These are phyloP conservation scores for Erebia palarica DNA, from an alignment of 2,888 invertebrate species.

Conservation along the genomic window DNA sequence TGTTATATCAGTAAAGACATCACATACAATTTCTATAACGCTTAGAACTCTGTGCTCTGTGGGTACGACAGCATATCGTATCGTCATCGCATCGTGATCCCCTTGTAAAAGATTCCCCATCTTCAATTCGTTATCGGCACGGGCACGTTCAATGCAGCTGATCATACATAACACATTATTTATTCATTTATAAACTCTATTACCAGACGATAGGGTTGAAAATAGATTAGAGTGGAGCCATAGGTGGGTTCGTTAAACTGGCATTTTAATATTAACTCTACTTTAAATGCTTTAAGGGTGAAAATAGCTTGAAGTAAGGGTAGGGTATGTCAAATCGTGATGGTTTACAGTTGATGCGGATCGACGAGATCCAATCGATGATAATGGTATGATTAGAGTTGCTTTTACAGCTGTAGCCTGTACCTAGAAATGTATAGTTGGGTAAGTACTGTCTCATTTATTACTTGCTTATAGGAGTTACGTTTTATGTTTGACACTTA, in stretches of 20 bases:
- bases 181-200: slow-evolving; percentile 15
- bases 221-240: neutral
- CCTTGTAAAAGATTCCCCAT: slow-evolving; percentile 15
- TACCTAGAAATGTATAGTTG: neutral
- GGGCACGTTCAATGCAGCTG: slow-evolving; percentile 43
- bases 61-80: neutral
- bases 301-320: neutral
- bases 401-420: slow-evolving; percentile 46
- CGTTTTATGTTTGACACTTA: neutral
- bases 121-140: slow-evolving; percentile 48
- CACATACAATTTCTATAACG: no score
- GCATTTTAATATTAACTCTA: slow-evolving; percentile 2
- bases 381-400: slow-evolving; percentile 41
- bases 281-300: neutral
- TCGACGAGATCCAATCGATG: slow-evolving; percentile 36
- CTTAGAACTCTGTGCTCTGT: no score
- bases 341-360: slow-evolving; percentile 31
- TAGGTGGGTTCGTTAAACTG: slow-evolving; percentile 3
- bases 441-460: neutral
- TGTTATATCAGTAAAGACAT: no score
- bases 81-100: slow-evolving; percentile 5
- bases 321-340: slow-evolving; percentile 27
- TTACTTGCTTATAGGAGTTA: slow-evolving; percentile 1
- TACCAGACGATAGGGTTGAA: neutral
- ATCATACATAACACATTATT: slow-evolving; percentile 38